Percentiles rank a stretch among this genome's conserved stretches.
Evolutionary conservation across 2,888 invertebrate species (phyloP).

Genomic region (Erpobdella octoculata): DNA sequence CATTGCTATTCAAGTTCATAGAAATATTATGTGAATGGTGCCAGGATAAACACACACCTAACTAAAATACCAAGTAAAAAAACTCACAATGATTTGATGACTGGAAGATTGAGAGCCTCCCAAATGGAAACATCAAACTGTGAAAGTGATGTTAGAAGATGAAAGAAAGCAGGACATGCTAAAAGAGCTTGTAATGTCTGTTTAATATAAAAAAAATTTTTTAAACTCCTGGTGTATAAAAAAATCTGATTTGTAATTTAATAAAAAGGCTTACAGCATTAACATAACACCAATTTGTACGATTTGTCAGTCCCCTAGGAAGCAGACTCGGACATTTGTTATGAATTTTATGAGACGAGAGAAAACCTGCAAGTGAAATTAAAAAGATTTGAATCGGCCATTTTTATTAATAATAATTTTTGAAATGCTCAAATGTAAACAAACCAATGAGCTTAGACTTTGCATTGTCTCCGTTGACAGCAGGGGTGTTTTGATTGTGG

Average conservation of each 20-base stretch:
- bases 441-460: constrained; percentile 3
- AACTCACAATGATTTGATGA: constrained; percentile 88
- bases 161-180: constrained; percentile 89
- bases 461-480: not conserved
- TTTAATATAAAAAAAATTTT: not conserved
- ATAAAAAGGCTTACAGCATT: constrained; percentile 60
- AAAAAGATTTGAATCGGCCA: too few relatives aligned
- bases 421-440: not conserved
- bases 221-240: too few relatives aligned
- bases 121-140: constrained; percentile 55
- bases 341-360: constrained; percentile 24
- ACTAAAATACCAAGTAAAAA: not conserved
- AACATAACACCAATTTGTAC: constrained; percentile 90
- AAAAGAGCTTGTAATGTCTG: constrained; percentile 79
- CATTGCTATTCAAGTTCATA: too few relatives aligned
- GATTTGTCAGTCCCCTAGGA: constrained; percentile 83
- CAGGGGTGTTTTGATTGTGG: too few relatives aligned
- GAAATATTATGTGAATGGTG: too few relatives aligned
- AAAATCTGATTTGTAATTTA: not conserved
- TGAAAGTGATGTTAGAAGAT: constrained; percentile 72
- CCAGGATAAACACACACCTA: not conserved
- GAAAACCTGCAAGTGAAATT: not conserved
- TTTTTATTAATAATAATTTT: not conserved
- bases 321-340: constrained; percentile 57
- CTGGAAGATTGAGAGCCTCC: constrained; percentile 60